Percentiles rank a stretch among this genome's conserved stretches.
These are phyloP conservation scores for Hippocampus kuda DNA, from an alignment of 2,797 vertebrate genomes.

Conservation along the genomic window DNA sequence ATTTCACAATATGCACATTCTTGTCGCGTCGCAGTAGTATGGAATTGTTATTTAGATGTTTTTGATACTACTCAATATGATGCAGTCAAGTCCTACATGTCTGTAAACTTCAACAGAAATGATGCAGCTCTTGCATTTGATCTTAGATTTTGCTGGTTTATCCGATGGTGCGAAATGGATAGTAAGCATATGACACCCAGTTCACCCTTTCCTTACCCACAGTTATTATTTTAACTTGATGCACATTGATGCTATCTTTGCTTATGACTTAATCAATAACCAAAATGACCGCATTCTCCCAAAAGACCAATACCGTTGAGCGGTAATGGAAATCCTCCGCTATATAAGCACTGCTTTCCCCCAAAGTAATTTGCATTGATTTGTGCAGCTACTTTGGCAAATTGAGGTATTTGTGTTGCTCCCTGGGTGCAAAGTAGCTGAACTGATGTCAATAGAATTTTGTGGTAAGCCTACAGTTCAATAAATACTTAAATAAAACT, in stretches of 20 bases:
- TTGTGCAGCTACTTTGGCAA: conserved; percentile 65
- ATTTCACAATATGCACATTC: background rate
- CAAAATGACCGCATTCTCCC: conserved; percentile 58
- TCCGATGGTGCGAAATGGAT: background rate
- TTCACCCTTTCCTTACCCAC: conserved; percentile 14
- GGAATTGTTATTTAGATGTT: background rate
- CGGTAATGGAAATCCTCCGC: conserved; percentile 59
- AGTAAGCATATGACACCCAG: background rate
- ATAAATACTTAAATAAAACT: background rate
- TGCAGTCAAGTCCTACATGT: background rate
- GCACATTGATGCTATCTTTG: conserved; percentile 47
- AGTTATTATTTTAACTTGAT: conserved; percentile 43
- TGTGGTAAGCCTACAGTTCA: background rate
- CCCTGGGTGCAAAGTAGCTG: conserved; percentile 2
- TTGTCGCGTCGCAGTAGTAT: no score
- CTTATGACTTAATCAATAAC: conserved; percentile 59
- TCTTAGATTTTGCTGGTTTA: background rate
- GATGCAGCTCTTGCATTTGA: background rate
- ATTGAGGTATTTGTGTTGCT: conserved; percentile 42
- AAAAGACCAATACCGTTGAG: conserved; percentile 59
- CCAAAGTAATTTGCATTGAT: conserved; percentile 72
- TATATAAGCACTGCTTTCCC: conserved; percentile 56
- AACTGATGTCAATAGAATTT: background rate
- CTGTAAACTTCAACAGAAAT: background rate
- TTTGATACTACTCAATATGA: background rate